Evolutionary conservation across 2,797 vertebrate genomes (phyloP).

Genomic region (Macrochelys suwanniensis): DNA sequence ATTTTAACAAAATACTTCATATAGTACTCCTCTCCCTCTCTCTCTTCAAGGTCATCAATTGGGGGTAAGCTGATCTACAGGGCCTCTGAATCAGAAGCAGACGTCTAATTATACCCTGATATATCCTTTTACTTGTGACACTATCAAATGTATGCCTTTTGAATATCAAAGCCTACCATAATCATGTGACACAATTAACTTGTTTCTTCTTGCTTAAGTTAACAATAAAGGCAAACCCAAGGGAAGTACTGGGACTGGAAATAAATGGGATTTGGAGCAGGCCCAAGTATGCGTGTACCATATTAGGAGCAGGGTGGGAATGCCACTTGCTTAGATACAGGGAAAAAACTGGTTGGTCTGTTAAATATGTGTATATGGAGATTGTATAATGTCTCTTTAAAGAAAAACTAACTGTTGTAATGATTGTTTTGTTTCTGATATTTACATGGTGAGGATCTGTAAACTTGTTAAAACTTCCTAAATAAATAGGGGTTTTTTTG

Average conservation of each 20-base stretch:
- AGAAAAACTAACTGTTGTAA: background rate
- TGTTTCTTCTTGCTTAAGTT: background rate
- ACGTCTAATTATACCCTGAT: background rate
- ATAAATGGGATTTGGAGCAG: background rate
- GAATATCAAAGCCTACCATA: background rate
- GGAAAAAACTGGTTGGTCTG: background rate
- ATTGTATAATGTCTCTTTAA: background rate
- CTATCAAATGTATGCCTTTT: background rate
- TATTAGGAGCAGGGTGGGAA: background rate
- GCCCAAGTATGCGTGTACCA: fast-evolving
- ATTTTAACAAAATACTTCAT: background rate
- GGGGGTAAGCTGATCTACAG: background rate
- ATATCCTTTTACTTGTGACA: background rate
- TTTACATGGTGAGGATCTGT: background rate
- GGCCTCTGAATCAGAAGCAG: background rate
- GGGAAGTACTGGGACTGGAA: background rate
- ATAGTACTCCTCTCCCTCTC: background rate
- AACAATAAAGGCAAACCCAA: background rate
- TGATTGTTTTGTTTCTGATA: background rate
- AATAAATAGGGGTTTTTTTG: background rate
- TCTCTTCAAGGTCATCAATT: background rate
- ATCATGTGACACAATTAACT: background rate
- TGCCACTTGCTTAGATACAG: background rate
- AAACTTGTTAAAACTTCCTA: background rate
- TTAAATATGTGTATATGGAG: background rate